Evolutionary conservation across 2,888 invertebrate species (phyloP).

Genomic region (Tipula unca): DNA sequence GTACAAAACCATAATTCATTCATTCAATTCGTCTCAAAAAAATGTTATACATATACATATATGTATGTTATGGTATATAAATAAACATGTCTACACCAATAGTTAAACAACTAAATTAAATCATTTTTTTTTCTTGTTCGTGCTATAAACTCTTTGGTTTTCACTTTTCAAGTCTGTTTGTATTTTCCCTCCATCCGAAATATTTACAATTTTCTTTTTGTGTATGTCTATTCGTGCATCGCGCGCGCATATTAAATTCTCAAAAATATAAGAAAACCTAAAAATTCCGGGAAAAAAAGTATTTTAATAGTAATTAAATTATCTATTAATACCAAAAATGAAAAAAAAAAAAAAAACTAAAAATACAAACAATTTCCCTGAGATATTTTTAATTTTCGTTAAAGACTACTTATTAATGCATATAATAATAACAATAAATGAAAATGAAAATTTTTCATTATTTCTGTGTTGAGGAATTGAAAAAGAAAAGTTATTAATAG

Average conservation of each 20-base stretch:
- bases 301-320: neutral
- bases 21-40: too few relatives aligned
- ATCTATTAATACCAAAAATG: neutral
- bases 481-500: neutral
- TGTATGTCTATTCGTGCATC: neutral
- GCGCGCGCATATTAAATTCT: neutral
- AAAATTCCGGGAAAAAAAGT: neutral
- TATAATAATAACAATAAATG: conserved; percentile 9
- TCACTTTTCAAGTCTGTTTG: too few relatives aligned
- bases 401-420: conserved; percentile 4
- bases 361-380: neutral
- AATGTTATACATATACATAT: too few relatives aligned
- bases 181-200: neutral
- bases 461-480: neutral
- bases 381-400: neutral
- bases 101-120: neutral
- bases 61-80: neutral
- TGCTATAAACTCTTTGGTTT: neutral
- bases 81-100: neutral
- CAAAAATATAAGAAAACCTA: neutral
- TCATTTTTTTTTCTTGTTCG: neutral
- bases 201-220: neutral
- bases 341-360: too few relatives aligned
- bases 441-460: neutral
- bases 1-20: neutral